Conservation (phyloP, 2,113 vertebrate genomes). For the Hoplias malabaricus region DNA sequence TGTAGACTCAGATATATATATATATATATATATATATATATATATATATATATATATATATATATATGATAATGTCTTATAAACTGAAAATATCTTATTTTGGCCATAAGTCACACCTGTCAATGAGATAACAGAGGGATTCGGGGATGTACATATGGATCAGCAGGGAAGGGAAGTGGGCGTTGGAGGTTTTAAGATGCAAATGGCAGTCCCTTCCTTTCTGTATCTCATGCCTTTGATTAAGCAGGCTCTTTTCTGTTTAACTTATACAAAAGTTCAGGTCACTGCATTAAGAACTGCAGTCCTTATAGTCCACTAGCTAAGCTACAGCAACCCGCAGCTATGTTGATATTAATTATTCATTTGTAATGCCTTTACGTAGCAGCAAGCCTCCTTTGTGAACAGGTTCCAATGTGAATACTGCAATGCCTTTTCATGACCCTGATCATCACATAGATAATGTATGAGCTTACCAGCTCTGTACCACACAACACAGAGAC, state of each 20-base stretch:
- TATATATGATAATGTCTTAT: too few species aligned
- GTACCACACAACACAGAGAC: conserved; percentile 27
- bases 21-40: too few species aligned
- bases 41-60: too few species aligned
- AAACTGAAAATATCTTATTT: too few species aligned
- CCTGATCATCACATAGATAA: conserved; percentile 63
- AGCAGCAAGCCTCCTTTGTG: background rate
- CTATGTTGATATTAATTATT: background rate
- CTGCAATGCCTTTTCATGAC: conserved; percentile 30
- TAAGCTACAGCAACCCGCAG: background rate
- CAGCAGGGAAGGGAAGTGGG: conserved; percentile 16
- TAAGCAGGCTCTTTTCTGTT: conserved; percentile 19
- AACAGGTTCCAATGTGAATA: background rate
- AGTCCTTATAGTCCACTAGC: background rate
- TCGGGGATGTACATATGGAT: background rate
- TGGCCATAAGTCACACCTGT: too few species aligned
- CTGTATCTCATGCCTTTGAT: conserved; percentile 2
- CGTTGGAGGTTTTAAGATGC: conserved; percentile 60
- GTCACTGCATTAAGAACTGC: background rate
- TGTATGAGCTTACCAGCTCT: conserved; percentile 60
- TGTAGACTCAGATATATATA: too few species aligned
- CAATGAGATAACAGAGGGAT: background rate
- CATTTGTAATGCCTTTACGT: background rate
- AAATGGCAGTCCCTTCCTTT: conserved; percentile 48
- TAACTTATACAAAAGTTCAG: conserved; percentile 6